phyloP scores from a whole-genome alignment of 2,113 vertebrate genomes.

The Emydocephalus ijimae region DNA sequence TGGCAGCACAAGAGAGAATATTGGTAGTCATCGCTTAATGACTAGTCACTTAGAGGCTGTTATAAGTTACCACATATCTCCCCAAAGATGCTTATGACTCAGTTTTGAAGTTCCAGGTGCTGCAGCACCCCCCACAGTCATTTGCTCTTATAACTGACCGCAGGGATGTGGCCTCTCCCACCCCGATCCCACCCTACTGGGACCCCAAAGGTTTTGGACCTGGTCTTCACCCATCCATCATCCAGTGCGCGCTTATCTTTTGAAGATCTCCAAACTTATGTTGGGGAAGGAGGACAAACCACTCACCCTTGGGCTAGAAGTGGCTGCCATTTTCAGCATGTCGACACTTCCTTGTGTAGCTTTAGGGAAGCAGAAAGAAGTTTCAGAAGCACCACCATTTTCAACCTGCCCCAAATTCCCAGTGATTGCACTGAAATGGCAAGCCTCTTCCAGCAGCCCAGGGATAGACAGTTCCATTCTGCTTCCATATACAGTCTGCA shows the following conservation, averaged over 20 bases:
- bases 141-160: background rate
- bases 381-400: background rate
- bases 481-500: background rate
- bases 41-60: background rate
- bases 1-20: background rate
- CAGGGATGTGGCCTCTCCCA: background rate
- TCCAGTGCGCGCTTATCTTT: background rate
- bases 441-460: background rate
- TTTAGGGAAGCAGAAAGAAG: background rate
- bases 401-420: background rate
- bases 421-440: background rate
- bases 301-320: background rate
- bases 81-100: background rate
- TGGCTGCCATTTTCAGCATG: background rate
- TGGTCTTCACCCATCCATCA: background rate
- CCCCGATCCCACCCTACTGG: background rate
- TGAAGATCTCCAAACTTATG: background rate
- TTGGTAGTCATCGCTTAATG: background rate
- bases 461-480: background rate
- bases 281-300: background rate
- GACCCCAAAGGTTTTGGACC: background rate
- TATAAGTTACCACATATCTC: background rate
- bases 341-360: background rate
- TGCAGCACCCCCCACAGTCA: background rate
- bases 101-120: background rate